Conservation (phyloP, 92 coral and sea anemone species). For the Galaxea fascicularis region DNA sequence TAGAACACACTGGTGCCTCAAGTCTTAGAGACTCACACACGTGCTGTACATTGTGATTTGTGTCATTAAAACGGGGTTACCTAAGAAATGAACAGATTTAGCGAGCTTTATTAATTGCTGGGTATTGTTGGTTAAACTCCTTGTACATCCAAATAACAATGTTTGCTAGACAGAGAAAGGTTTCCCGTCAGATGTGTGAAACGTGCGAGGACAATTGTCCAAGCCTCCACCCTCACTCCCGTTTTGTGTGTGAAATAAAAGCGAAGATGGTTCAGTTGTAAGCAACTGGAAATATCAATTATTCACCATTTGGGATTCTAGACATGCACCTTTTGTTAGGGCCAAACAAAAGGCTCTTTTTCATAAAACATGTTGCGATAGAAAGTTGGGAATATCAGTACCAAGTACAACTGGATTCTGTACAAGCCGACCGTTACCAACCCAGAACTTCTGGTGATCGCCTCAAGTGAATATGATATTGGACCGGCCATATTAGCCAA, state of each 20-base stretch:
- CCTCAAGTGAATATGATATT: conserved; percentile 4
- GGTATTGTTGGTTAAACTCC: conserved; percentile 78
- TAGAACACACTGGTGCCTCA: background rate
- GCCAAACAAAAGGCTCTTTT: conserved; percentile 88
- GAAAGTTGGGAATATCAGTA: conserved; percentile 20
- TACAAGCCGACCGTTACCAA: background rate
- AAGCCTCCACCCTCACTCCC: conserved; percentile 58
- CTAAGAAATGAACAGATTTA: conserved; percentile 89
- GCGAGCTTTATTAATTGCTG: conserved; percentile 78
- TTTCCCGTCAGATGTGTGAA: conserved; percentile 79
- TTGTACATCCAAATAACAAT: conserved; percentile 77
- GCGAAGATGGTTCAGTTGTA: conserved; percentile 52
- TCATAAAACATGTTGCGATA: conserved; percentile 91
- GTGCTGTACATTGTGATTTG: conserved; percentile 64
- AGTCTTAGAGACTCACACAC: conserved; percentile 44
- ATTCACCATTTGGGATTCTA: conserved; percentile 80
- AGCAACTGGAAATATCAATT: conserved; percentile 83
- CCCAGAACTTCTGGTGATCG: background rate
- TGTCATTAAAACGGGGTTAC: conserved; percentile 75
- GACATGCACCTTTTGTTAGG: conserved; percentile 95
- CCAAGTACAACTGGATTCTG: background rate
- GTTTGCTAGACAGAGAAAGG: conserved; percentile 79
- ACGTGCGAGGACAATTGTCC: conserved; percentile 78
- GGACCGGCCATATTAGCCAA: conserved; percentile 11
- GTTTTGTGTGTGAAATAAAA: conserved; percentile 76